Evolutionary conservation across 2,797 vertebrate genomes (phyloP).

Genomic region (Dryobates pubescens): DNA sequence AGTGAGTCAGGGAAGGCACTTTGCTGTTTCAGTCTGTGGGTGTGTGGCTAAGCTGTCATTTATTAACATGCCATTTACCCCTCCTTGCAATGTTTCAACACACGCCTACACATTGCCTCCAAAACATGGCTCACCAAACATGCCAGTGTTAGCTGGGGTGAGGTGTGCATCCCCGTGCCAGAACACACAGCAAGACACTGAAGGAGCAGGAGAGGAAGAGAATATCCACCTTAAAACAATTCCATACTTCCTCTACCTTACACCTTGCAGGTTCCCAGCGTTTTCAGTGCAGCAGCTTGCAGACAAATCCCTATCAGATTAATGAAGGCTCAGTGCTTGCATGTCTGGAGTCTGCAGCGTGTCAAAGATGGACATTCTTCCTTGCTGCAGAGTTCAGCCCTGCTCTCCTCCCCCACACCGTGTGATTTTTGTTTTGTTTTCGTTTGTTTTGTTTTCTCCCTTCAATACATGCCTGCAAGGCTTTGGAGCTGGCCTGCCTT

Average conservation of each 20-base stretch:
- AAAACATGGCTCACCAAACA: not conserved
- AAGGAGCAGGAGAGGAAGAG: conserved; percentile 17
- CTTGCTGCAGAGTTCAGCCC: conserved; percentile 7
- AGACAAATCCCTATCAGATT: not conserved
- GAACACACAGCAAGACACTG: conserved; percentile 50
- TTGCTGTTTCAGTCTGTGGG: conserved; percentile 26
- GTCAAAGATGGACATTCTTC: not conserved
- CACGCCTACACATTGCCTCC: conserved; percentile 24
- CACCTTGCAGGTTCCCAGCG: conserved; percentile 45
- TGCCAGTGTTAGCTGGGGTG: not conserved
- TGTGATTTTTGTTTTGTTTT: not conserved
- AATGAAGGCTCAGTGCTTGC: conserved; percentile 12
- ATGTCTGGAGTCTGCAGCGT: not conserved
- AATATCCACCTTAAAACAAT: conserved; percentile 33
- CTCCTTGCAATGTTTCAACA: conserved; percentile 26
- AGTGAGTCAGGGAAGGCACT: conserved; percentile 28
- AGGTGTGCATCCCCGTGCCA: conserved; percentile 23
- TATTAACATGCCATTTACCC: conserved; percentile 35
- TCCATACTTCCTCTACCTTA: conserved; percentile 35
- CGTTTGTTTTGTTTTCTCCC: not conserved
- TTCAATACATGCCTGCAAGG: not conserved
- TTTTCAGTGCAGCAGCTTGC: conserved; percentile 11
- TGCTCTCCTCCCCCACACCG: not conserved
- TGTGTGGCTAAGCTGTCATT: conserved; percentile 24
- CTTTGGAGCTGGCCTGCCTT: conserved; percentile 40